A percentile compares a stretch with the other conserved stretches of the same genome.
Evolutionary conservation across 2,797 vertebrate genomes (phyloP).

Genomic region (Meriones psammophilus): DNA sequence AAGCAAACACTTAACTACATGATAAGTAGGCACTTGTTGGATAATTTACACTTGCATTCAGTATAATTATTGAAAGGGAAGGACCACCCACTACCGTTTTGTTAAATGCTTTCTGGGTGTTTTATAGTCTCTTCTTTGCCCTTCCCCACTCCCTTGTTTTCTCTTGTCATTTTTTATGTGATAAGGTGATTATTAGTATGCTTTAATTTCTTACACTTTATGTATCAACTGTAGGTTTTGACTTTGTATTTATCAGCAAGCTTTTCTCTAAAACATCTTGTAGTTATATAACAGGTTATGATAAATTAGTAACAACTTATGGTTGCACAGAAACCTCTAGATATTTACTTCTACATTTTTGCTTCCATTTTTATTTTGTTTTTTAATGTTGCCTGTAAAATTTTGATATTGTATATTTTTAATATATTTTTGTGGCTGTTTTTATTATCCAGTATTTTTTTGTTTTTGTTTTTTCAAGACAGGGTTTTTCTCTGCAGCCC

Average conservation of each 20-base stretch:
- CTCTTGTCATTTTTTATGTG: background rate
- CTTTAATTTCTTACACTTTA: background rate
- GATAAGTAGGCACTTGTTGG: background rate
- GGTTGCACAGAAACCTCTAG: background rate
- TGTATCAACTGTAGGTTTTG: background rate
- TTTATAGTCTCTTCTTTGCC: background rate
- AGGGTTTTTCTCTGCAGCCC: too few relatives aligned
- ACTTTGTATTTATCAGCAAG: background rate
- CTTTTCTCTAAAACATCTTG: background rate
- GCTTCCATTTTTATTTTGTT: background rate
- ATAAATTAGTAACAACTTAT: background rate
- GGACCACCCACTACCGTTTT: background rate
- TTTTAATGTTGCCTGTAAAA: background rate
- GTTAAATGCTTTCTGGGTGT: slow-evolving; percentile 3
- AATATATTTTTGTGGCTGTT: background rate
- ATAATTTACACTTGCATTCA: background rate
- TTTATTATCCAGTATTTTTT: background rate
- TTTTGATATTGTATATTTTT: background rate
- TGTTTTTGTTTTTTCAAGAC: too few relatives aligned
- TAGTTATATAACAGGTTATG: background rate
- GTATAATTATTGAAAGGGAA: background rate
- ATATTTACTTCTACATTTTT: background rate
- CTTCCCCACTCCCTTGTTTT: too few relatives aligned
- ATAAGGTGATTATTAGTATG: background rate
- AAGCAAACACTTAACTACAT: background rate